phyloP scores from a whole-genome alignment of 1,140 invertebrate genomes.

The Dolichoris vasculosae region DNA sequence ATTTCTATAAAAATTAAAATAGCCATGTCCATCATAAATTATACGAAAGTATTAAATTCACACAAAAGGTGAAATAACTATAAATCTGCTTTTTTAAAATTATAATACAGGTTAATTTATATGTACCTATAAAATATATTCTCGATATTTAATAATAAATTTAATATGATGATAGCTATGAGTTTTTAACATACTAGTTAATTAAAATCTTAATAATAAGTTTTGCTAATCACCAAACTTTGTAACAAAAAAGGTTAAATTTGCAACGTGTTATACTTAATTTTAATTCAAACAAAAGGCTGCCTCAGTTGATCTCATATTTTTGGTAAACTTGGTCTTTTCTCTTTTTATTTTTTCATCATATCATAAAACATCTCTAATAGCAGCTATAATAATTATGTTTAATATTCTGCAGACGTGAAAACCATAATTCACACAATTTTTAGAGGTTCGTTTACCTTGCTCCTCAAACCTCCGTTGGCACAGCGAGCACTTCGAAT shows the following conservation, averaged over 20 bases:
- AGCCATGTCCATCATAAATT: too few species aligned
- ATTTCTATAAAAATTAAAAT: too few species aligned
- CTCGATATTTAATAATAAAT: too few species aligned
- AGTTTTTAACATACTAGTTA: too few species aligned
- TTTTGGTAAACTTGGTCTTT: constrained; percentile 72
- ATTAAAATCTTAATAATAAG: not conserved
- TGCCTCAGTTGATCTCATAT: not conserved
- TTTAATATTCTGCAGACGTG: not conserved
- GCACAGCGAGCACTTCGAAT: constrained; percentile 81
- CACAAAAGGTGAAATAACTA: too few species aligned
- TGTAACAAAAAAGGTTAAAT: not conserved
- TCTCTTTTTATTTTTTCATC: constrained; percentile 60
- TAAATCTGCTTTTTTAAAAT: too few species aligned
- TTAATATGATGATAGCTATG: too few species aligned
- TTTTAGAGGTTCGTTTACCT: constrained; percentile 74
- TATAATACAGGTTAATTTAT: too few species aligned
- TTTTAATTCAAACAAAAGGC: not conserved
- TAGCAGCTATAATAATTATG: not conserved
- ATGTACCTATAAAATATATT: too few species aligned
- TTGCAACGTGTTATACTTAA: not conserved
- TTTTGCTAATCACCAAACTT: not conserved
- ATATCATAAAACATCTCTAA: not conserved
- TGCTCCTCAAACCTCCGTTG: constrained; percentile 85
- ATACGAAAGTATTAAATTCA: too few species aligned
- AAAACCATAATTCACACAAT: constrained; percentile 42